These are phyloP conservation scores for Corynorhinus townsendii DNA, from an alignment of 2,113 vertebrate genomes.

Conservation along the genomic window DNA sequence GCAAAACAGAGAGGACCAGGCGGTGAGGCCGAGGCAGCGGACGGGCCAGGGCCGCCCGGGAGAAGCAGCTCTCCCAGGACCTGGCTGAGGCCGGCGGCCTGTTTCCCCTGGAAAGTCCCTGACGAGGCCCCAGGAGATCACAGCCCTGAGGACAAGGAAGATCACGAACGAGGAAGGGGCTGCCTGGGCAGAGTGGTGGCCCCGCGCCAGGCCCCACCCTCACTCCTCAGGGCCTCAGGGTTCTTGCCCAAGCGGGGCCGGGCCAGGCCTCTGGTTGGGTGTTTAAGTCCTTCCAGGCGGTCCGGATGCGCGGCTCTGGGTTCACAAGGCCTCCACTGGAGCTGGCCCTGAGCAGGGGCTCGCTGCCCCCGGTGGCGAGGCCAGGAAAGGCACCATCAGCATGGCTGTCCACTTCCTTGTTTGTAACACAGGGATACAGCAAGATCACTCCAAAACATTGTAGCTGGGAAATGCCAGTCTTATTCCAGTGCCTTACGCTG, in stretches of 20 bases:
- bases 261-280: accelerated
- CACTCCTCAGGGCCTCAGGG: not conserved
- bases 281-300: not conserved
- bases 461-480: not conserved
- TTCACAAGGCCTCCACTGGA: no score
- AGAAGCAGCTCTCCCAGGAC: not conserved
- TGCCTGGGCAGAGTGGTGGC: not conserved
- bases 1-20: conserved; percentile 40
- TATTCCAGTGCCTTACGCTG: accelerated
- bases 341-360: no score
- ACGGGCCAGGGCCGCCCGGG: not conserved
- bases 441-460: not conserved
- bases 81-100: not conserved
- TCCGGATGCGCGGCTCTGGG: accelerated
- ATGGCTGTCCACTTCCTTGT: not conserved
- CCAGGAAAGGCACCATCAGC: not conserved
- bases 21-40: not conserved
- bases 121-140: not conserved
- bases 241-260: accelerated
- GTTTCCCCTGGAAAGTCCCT: not conserved
- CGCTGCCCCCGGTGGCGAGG: not conserved
- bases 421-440: not conserved
- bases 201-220: not conserved
- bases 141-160: not conserved
- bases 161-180: not conserved